Conservation (phyloP, 2,888 invertebrate species). For the Clepsis dumicolana region DNA sequence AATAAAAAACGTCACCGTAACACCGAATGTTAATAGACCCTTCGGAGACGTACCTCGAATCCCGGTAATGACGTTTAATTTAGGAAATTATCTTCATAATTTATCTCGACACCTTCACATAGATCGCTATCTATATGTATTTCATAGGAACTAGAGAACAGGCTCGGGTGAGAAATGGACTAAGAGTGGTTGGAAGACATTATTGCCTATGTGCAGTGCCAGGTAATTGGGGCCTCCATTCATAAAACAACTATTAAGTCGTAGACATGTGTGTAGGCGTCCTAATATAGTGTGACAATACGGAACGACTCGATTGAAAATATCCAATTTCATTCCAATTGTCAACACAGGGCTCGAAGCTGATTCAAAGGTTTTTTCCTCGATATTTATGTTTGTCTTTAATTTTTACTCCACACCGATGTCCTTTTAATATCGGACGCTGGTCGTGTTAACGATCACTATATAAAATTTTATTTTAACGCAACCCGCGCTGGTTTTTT, state of each 20-base stretch:
- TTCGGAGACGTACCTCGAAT: conserved; percentile 67
- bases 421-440: conserved; percentile 82
- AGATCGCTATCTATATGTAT: conserved; percentile 37
- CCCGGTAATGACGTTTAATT: conserved; percentile 69
- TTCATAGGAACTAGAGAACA: conserved; percentile 18
- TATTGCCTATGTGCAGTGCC: conserved; percentile 32
- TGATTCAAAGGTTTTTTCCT: conserved; percentile 75
- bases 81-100: conserved; percentile 58
- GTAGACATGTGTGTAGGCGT: conserved; percentile 58
- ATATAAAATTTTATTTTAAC: conserved; percentile 85
- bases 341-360: conserved; percentile 69
- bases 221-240: conserved; percentile 58
- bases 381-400: conserved; percentile 83
- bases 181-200: conserved; percentile 10
- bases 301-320: conserved; percentile 68
- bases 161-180: conserved; percentile 29
- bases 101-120: conserved; percentile 50
- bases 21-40: conserved; percentile 41
- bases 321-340: conserved; percentile 81
- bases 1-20: conserved; percentile 36
- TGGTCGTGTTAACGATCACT: conserved; percentile 82
- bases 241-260: conserved; percentile 72
- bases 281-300: conserved; percentile 66
- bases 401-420: conserved; percentile 81
- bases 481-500: conserved; percentile 70